Base-by-base conservation (phyloP, 2,888 invertebrate genomes). In the Calameuta filiformis region DNA sequence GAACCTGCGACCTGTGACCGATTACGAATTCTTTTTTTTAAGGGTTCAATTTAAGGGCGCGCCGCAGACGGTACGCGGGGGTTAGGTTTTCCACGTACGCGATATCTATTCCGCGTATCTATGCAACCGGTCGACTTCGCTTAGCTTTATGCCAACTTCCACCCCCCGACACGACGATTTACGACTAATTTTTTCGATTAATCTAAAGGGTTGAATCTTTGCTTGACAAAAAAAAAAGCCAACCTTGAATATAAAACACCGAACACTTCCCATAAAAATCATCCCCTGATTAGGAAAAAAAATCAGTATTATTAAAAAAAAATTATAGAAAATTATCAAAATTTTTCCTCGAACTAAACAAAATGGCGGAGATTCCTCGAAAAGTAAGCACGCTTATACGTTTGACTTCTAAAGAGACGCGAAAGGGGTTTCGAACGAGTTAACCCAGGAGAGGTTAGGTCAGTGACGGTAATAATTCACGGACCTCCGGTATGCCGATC, bases 401-500 rank as follows among this genome's bases (percentile, higher is more conserved):
- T 56, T 9, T 23, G 2, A 56, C 56, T 56, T 56, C 9, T 23
- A 23, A 56, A 23, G 23, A 23, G 56, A 15, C 56, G 56, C 56
- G 23, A 56, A 56, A 56, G 56, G 23, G 56, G 23, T 9, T 23
- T 23, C 23, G 9, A 56, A 56, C 56, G 56, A 56, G 56, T 23
- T 23, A 56, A 56, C 23, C n/a, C 35, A n/a, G 34, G 73, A 12
- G 34, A 76, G 71, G 33, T 35, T 76, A 40, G 30, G 30, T n/a
- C 35, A 73, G 11, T 37, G 68, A 6, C 37, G 68, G 73, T 74
- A 33, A 73, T 74, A 68, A 77, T 77, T 77, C 73, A 73, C 35
- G 34, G 35, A 73, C 30, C 73, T 77, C 73, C 35, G 31, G 30
- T 40, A 73, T 71, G 76, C 76, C 74, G 68, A 74, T 77, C 73